Percentiles rank a stretch among this genome's conserved stretches.
Conservation (phyloP, 2,113 vertebrate genomes). For the Psammodynastes pulverulentus region DNA sequence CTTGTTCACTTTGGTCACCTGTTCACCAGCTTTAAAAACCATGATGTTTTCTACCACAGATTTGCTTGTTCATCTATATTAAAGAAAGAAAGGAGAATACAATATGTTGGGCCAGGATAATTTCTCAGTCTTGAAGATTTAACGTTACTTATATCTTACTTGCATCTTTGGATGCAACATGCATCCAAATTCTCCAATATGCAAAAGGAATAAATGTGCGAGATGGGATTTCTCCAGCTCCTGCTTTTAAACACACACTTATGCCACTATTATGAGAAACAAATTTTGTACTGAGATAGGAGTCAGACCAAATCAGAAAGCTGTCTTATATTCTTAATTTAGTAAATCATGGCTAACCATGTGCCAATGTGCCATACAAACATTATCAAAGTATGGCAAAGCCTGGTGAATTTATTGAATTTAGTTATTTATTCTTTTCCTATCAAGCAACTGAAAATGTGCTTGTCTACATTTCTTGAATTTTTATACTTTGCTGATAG, state of each 20-base stretch:
- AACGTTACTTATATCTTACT: background rate
- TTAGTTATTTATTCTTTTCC: background rate
- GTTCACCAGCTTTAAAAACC: background rate
- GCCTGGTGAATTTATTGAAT: background rate
- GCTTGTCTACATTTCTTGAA: background rate
- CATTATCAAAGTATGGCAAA: background rate
- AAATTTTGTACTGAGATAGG: background rate
- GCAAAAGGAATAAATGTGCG: background rate
- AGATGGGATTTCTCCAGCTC: background rate
- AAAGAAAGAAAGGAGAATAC: background rate
- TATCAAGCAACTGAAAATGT: background rate
- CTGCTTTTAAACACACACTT: background rate
- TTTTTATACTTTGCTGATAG: background rate
- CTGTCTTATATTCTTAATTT: background rate
- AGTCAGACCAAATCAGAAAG: background rate
- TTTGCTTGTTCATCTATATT: background rate
- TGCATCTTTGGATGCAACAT: background rate
- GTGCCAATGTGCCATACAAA: background rate
- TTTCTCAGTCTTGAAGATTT: background rate
- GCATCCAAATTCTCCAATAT: background rate
- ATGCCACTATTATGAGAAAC: background rate
- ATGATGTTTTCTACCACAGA: background rate
- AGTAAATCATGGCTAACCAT: background rate
- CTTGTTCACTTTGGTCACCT: background rate
- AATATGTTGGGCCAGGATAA: background rate